phyloP scores from a whole-genome alignment of 2,888 invertebrate species.

The Dynastes maya region DNA sequence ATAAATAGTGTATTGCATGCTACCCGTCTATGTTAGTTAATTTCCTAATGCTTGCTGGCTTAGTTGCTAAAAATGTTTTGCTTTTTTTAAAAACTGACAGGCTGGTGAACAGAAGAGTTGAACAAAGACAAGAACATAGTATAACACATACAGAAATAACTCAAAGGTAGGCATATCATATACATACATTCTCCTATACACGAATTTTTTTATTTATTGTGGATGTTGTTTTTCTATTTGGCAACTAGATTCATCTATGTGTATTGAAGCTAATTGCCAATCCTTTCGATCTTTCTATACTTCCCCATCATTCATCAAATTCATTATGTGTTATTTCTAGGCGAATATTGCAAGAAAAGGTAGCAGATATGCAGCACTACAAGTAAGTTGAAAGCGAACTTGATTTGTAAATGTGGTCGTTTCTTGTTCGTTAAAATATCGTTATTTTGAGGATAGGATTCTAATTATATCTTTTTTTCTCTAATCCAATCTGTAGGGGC shows the following conservation, averaged over 20 bases:
- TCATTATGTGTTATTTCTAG: conserved; percentile 70
- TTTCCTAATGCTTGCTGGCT: conserved; percentile 47
- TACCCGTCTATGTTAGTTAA: conserved; percentile 56
- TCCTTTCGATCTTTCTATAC: conserved; percentile 18
- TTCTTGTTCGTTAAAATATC: not conserved
- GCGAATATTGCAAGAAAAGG: conserved; percentile 77
- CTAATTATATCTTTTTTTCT: not conserved
- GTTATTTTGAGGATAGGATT: not conserved
- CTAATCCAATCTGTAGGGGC: conserved; percentile 47
- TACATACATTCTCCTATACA: conserved; percentile 22
- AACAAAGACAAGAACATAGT: conserved; percentile 79
- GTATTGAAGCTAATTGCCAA: not conserved
- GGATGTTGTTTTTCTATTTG: conserved; percentile 23
- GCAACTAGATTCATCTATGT: not conserved
- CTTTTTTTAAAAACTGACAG: conserved; percentile 67
- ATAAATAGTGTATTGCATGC: conserved; percentile 57
- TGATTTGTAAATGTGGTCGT: not conserved
- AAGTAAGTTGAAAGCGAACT: conserved; percentile 72
- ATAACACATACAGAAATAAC: conserved; percentile 80
- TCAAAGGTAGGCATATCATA: conserved; percentile 72
- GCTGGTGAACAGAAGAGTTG: conserved; percentile 80
- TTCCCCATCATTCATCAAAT: conserved; percentile 51
- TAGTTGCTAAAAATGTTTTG: conserved; percentile 53
- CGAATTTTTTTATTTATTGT: conserved; percentile 12
- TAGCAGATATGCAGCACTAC: conserved; percentile 78